A percentile compares a stretch with the other conserved stretches of the same genome.
Evolutionary conservation across 2,113 vertebrate species (phyloP).

Genomic region (Oxyura jamaicensis): DNA sequence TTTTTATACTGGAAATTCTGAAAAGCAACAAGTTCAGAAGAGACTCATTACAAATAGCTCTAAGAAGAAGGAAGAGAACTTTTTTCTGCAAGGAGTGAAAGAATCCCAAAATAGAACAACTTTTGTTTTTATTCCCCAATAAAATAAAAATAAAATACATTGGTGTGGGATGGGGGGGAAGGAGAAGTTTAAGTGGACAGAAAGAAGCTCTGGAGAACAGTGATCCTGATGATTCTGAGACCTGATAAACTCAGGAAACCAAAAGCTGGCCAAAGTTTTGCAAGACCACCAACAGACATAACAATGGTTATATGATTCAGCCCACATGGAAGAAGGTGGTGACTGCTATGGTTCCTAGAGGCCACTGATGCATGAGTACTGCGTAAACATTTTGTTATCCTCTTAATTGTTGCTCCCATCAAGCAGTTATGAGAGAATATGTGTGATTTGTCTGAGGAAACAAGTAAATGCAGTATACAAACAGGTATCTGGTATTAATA

Average conservation of each 20-base stretch:
- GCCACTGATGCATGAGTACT: background rate
- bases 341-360: background rate
- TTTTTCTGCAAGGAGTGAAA: background rate
- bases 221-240: background rate
- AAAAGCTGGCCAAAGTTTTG: background rate
- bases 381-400: background rate
- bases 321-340: background rate
- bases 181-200: background rate
- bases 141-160: background rate
- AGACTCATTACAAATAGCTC: background rate
- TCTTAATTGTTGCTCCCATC: background rate
- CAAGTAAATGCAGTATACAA: background rate
- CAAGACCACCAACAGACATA: background rate
- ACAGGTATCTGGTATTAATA: background rate
- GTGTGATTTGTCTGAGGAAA: background rate
- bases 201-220: background rate
- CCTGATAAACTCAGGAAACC: background rate
- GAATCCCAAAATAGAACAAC: background rate
- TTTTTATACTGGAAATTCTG: background rate
- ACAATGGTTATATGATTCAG: background rate
- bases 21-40: background rate
- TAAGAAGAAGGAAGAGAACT: background rate
- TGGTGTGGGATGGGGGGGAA: fast-evolving
- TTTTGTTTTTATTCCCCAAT: background rate
- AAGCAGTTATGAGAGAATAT: background rate